Evolutionary conservation across 2,797 vertebrate genomes (phyloP), one percentile per base, ranked within the genome.

Genomic region (Coendou prehensilis): DNA sequence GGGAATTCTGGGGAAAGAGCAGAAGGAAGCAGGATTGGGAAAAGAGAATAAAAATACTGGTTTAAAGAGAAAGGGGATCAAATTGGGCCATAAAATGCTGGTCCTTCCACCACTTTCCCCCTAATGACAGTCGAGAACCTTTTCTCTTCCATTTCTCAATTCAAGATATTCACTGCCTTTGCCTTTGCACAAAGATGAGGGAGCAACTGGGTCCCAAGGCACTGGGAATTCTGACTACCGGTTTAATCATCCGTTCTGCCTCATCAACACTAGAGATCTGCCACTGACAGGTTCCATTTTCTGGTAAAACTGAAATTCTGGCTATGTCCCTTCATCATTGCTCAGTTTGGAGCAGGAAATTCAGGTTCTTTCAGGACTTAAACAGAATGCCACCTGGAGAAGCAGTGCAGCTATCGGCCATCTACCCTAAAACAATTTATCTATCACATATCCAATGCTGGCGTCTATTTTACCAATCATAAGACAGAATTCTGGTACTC

Each of bases 1-100:
- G 99, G 0, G 99, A 99, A 98, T 99, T 99, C 99, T 99, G 98
- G 30, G 85, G 33, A 81, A 76, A 87, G 47, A 92, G 22, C 26
- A 73, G 83, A 92, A 79, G 80, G 37, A 18, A 91, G 0, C 0
- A 22, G 1, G 71, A 47, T 75, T 97, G 30, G 85, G 84, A 75
- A 84, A 47, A 37, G 69, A 87, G 50, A 59, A 85, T 63, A 80
- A 61, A 95, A 52, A 76, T 11, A 3, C 4, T 30, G 59, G 69
- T 20, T 91, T 94, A 33, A 22, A 61, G 82, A 79, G 20, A 45
- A 85, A 92, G 7, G 50, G 69, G 69, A 37, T 69, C 33, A 22
- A 84, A n/a, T 28, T 47, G 57, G 28, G 64, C 52, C 56, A 83
- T 33, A n/a, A 13, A 26, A 56, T 47, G 13, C 78, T 23, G 57